phyloP scores from a whole-genome alignment of 2,797 vertebrate species.

The Epinephelus malabaricus region DNA sequence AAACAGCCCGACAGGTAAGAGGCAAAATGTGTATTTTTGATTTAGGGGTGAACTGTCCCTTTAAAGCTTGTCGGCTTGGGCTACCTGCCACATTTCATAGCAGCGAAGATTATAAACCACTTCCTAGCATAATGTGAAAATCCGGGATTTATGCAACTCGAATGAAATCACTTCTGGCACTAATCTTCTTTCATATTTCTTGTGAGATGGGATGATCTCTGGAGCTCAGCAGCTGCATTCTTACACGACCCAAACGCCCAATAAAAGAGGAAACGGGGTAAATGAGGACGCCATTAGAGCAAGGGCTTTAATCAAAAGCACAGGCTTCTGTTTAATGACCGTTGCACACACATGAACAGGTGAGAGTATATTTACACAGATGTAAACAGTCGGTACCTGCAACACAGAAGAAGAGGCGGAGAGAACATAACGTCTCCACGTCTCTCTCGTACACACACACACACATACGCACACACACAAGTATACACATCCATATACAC shows the following conservation, averaged over 20 bases:
- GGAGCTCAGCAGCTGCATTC: slow-evolving; percentile 10
- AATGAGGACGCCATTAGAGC: slow-evolving; percentile 56
- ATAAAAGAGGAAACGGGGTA: slow-evolving; percentile 8
- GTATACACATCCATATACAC: slow-evolving; percentile 52
- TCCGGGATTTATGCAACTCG: slow-evolving; percentile 31
- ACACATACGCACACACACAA: slow-evolving; percentile 52
- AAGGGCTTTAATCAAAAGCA: slow-evolving; percentile 82
- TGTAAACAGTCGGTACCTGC: slow-evolving; percentile 86
- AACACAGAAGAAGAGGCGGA: slow-evolving; percentile 68
- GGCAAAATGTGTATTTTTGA: no score
- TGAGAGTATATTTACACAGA: slow-evolving; percentile 84
- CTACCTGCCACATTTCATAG: slow-evolving; percentile 20
- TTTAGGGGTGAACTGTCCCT: no score
- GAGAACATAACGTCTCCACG: slow-evolving; percentile 28
- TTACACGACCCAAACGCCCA: slow-evolving; percentile 9
- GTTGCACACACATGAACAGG: slow-evolving; percentile 83
- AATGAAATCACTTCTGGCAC: slow-evolving; percentile 49
- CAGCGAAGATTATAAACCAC: slow-evolving; percentile 30
- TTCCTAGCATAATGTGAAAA: slow-evolving; percentile 37
- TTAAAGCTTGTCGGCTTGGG: not conserved
- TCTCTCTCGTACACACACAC: slow-evolving; percentile 43
- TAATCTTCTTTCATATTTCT: slow-evolving; percentile 37
- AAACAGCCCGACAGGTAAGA: no score
- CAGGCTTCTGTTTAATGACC: slow-evolving; percentile 86
- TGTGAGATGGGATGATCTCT: slow-evolving; percentile 25